Evolutionary conservation across 2,888 invertebrate species (phyloP).

Genomic region (Dryococelus australis): DNA sequence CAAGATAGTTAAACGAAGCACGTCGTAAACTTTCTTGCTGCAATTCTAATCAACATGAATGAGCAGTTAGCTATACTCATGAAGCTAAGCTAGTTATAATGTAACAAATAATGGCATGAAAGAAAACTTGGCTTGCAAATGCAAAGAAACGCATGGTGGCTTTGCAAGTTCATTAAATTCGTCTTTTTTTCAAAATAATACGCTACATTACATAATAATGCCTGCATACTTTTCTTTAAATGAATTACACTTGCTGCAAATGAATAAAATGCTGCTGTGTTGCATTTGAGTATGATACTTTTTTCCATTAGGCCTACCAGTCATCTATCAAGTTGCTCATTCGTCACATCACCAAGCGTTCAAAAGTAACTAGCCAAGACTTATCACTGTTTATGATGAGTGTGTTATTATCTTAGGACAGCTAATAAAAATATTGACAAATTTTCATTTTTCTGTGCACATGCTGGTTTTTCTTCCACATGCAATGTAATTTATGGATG

Average conservation of each 20-base stretch:
- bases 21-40: background rate
- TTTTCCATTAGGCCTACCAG: background rate
- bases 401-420: background rate
- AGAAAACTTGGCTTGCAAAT: background rate
- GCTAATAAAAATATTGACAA: background rate
- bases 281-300: background rate
- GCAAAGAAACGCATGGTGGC: background rate
- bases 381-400: background rate
- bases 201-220: background rate
- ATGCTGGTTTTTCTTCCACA: too few species aligned
- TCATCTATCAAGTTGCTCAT: background rate
- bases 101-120: background rate
- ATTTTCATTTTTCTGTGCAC: too few species aligned
- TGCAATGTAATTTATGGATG: too few species aligned
- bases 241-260: background rate
- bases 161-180: background rate
- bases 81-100: background rate
- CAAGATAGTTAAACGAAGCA: background rate
- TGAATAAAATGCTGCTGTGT: background rate
- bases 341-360: background rate
- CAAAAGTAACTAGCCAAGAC: background rate
- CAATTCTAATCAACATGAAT: background rate
- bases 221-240: background rate
- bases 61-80: background rate
- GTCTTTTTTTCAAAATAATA: background rate